Conservation (phyloP, 2,113 vertebrate species). For the Podarcis cretensis region DNA sequence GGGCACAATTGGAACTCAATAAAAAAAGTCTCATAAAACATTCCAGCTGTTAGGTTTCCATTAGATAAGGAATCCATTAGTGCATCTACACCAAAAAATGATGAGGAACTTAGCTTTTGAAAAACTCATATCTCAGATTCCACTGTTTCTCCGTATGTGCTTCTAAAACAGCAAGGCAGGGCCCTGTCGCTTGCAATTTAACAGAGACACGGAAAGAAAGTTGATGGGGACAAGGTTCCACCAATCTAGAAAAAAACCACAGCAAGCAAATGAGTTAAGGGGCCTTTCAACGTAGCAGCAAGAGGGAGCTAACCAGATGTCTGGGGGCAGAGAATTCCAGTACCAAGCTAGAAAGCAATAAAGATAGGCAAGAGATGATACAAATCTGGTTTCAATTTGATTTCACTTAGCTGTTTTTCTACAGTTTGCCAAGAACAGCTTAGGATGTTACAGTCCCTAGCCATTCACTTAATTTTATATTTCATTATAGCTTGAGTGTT, state of each 20-base stretch:
- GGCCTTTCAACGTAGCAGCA: not conserved
- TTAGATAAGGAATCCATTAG: not conserved
- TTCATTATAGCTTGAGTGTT: not conserved
- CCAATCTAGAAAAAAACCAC: not conserved
- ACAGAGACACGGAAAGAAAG: not conserved
- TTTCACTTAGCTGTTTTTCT: not conserved
- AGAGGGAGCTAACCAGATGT: not conserved
- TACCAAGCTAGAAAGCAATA: not conserved
- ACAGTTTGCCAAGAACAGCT: not conserved
- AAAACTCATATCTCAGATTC: not conserved
- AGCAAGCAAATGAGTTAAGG: not conserved
- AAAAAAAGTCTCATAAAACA: not conserved
- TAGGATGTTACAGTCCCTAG: not conserved
- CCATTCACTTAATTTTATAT: not conserved
- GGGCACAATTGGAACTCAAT: not conserved
- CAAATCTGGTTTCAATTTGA: conserved; percentile 1
- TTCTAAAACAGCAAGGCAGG: not conserved
- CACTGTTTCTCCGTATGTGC: not conserved
- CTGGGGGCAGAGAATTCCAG: not conserved
- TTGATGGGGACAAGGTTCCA: not conserved
- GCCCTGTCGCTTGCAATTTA: not conserved
- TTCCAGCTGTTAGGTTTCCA: not conserved
- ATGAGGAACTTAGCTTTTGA: not conserved
- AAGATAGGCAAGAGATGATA: not conserved
- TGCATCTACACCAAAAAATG: not conserved